Evolutionary conservation across 2,888 invertebrate genomes (phyloP), one percentile per base, ranked within the genome.

Genomic region (Chymomyza caudatula): DNA sequence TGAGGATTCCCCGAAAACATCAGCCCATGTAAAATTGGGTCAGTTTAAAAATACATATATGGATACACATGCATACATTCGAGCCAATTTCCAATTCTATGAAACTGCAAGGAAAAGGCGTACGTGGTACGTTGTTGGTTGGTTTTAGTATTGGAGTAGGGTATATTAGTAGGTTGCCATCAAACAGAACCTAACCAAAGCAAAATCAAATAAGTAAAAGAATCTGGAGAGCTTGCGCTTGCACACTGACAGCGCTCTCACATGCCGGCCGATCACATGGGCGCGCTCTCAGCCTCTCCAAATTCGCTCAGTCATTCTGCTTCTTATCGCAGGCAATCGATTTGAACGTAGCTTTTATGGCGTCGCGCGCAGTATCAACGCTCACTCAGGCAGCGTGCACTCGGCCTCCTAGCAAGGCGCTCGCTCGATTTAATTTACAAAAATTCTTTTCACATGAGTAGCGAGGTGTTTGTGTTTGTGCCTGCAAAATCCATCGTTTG

Each of bases 11-110:
- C 29, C 29, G 53, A 23, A 42, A 42, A 19, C 37, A 53, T 42
- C 52, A 54, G 44, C 43, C 20, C 11, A 22, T 22, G 63, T 60
- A 54, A 64, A 82, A 75, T 71, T 85, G 68, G 83, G 81, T 82
- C 85, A 82, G 63, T 66, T 85, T 82, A 82, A 71, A 82, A 82
- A 85, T 82, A 82, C 60, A 72, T 4, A 11, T 11, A 37, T 37
- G 29, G n/a, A n/a, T 37, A 11, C 11, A 4, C 29, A 29, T 29
- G 0, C 29, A 29, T 23, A 23, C 23, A 23, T 23, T 2, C 78
- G 61, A 56, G 44, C 59, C 65, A 59, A 52, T 80, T 67, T 73
- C 60, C 66, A 71, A 69, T 71, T 47, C 47, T n/a, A 47, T 47
- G 47, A 44, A 52, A 75, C 58, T 54, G 78, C 78, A 79, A 81